Conservation (phyloP, 2,113 vertebrate species). For the Tupaia chinensis region DNA sequence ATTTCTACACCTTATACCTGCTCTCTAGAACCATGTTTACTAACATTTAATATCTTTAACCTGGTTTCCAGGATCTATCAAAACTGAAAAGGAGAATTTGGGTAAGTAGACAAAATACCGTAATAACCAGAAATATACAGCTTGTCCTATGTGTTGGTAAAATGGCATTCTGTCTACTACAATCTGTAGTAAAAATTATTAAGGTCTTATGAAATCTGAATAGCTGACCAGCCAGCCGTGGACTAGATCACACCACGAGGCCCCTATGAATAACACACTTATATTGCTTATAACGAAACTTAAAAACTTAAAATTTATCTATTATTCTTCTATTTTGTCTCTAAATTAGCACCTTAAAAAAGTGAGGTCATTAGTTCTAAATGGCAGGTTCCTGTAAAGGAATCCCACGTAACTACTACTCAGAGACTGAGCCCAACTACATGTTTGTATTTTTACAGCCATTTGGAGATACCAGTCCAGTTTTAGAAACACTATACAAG, state of each 20-base stretch:
- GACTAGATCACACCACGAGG: neutral
- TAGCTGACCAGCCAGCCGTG: neutral
- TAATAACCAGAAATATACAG: slow-evolving; percentile 22
- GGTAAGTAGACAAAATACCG: slow-evolving; percentile 1
- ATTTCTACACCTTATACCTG: slow-evolving; percentile 19
- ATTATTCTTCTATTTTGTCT: slow-evolving; percentile 3
- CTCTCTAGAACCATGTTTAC: neutral
- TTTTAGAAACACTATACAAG: neutral
- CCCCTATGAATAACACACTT: slow-evolving; percentile 9
- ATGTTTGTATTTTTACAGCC: slow-evolving; percentile 50
- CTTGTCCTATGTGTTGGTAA: neutral
- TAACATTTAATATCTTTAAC: slow-evolving; percentile 21
- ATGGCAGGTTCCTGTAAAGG: neutral
- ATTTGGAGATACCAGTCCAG: neutral
- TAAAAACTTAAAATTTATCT: slow-evolving; percentile 13
- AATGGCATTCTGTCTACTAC: slow-evolving; percentile 7
- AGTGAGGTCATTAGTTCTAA: slow-evolving; percentile 10
- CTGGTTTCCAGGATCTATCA: slow-evolving; percentile 45
- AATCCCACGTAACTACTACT: slow-evolving; percentile 11
- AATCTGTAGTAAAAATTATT: slow-evolving; percentile 20
- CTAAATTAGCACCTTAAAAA: slow-evolving; percentile 38
- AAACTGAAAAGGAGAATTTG: neutral
- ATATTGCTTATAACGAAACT: neutral
- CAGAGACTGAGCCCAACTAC: slow-evolving; percentile 8
- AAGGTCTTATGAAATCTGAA: slow-evolving; percentile 3